Percentiles rank a stretch among this genome's conserved stretches.
Conservation (phyloP, 2,888 invertebrate genomes). For the Caenorhabditis sinica region DNA sequence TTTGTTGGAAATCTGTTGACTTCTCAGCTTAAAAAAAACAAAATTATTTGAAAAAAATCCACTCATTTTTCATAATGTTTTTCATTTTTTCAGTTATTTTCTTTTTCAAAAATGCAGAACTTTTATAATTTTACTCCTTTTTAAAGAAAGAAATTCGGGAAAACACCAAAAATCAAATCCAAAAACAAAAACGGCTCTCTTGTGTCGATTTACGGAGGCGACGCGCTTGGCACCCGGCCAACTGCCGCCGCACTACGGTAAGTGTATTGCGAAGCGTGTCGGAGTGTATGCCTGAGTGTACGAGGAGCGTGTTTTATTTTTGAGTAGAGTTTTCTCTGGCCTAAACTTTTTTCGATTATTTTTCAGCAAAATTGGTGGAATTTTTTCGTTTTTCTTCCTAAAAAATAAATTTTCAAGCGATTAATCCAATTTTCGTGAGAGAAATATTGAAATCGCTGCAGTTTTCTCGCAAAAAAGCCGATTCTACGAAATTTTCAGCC, state of each 20-base stretch:
- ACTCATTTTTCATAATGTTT: neutral
- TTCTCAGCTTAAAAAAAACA: too few species aligned
- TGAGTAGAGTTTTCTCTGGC: constrained; percentile 45
- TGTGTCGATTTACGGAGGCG: constrained; percentile 60
- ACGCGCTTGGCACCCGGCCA: constrained; percentile 38
- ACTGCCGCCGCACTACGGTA: constrained; percentile 52
- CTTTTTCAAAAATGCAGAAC: too few species aligned
- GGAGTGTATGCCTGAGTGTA: constrained; percentile 59
- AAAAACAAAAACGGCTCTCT: constrained; percentile 1
- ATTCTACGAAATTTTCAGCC: neutral
- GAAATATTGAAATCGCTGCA: neutral
- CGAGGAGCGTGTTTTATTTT: constrained; percentile 23
- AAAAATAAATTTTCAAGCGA: neutral
- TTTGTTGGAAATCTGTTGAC: too few species aligned
- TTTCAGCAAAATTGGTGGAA: constrained; percentile 14
- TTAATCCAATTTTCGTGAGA: neutral
- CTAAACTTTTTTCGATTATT: constrained; percentile 57
- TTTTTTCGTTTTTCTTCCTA: constrained; percentile 40
- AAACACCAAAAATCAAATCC: constrained; percentile 2
- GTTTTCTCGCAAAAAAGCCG: neutral
- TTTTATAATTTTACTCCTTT: too few species aligned
- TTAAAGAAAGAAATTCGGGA: constrained; percentile 23
- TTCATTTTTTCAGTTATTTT: neutral
- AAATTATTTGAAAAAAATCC: too few species aligned
- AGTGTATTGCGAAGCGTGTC: constrained; percentile 60